These are phyloP conservation scores for Luidia sarsii DNA, from an alignment of 53 echinoderm and acorn worm species.

Conservation along the genomic window DNA sequence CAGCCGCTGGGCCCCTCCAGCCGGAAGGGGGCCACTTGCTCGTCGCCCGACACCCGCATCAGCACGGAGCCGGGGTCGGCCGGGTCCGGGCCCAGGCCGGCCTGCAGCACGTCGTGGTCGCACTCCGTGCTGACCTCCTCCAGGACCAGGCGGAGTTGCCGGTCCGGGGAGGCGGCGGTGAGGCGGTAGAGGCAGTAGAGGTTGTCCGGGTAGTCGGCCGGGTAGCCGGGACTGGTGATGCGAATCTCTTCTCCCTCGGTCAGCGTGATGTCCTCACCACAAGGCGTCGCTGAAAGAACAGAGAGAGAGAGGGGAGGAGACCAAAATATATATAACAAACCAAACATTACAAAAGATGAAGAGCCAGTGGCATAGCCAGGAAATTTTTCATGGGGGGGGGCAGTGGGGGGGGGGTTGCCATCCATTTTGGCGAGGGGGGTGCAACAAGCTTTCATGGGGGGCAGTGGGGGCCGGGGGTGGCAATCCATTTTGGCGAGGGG, in stretches of 20 bases:
- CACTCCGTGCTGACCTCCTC: slow-evolving; percentile 48
- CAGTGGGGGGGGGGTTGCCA: too few species aligned
- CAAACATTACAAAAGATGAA: too few species aligned
- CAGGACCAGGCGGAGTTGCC: slow-evolving; percentile 22
- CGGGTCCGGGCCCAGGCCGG: slow-evolving; percentile 45
- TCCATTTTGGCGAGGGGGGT: too few species aligned
- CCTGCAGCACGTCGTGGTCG: slow-evolving; percentile 40
- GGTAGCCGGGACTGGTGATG: slow-evolving; percentile 86
- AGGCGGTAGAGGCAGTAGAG: slow-evolving; percentile 73
- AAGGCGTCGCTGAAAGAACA: neutral
- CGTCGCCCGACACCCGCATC: slow-evolving; percentile 45
- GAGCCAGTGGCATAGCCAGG: too few species aligned
- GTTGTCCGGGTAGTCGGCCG: slow-evolving; percentile 68
- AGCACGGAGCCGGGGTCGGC: slow-evolving; percentile 3
- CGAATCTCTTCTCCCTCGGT: slow-evolving; percentile 53
- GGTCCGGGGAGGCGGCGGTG: slow-evolving; percentile 26
- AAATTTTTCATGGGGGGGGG: too few species aligned
- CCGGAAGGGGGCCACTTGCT: slow-evolving; percentile 30
- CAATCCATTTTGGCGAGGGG: too few species aligned
- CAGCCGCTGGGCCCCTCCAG: slow-evolving; percentile 24
- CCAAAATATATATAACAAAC: too few species aligned
- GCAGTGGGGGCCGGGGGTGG: too few species aligned
- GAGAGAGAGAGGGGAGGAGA: too few species aligned
- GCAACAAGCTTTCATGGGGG: too few species aligned
- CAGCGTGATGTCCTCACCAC: slow-evolving; percentile 30